Evolutionary conservation across 2,797 vertebrate genomes (phyloP), one percentile per base, ranked within the genome.

Genomic region (Hemibagrus guttatus): DNA sequence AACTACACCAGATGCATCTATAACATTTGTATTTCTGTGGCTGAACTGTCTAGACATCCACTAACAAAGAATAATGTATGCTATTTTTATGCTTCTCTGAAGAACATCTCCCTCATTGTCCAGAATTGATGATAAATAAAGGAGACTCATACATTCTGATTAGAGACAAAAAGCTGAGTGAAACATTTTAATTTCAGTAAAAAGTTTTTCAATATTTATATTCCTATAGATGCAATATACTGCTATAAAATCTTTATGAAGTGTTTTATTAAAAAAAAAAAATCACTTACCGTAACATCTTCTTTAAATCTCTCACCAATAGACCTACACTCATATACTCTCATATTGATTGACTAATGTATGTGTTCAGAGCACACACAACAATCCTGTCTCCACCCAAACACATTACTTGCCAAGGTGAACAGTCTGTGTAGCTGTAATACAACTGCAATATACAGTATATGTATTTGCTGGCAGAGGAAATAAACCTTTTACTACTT

Each of bases 21-120:
- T 75, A 72, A 85, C 86, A 86, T 83, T 74, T 84, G 63, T 52
- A 42, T 86, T 85, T 85, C 21, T 16, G 52, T 86, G 80, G 35
- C 83, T 85, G 83, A 89, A 85, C 69, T 87, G 87, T 87, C 88
- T 90, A 86, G 64, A 88, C 88, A n/a, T 81, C 59, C 83, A 87
- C 84, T 91, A 88, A 89, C 83, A 87, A 87, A 90, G 90, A 91
- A 85, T 90, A 91, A 91, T 88, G 84, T 64, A 46, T 72, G 86
- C 87, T 89, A 89, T 91, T 89, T 89, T 89, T 82, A 81, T 84
- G 83, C 82, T 89, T 61, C 80, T 66, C 56, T 61, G 59, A 86
- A 87, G 89, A 88, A 84, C 6, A 64, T 69, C 78, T 88, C 82
- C 75, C 84, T 90, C 76, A 83, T 81, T 69, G 54, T 66, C 79